Evolutionary conservation across 2,113 vertebrate genomes (phyloP).

Genomic region (Laticauda laticaudata): DNA sequence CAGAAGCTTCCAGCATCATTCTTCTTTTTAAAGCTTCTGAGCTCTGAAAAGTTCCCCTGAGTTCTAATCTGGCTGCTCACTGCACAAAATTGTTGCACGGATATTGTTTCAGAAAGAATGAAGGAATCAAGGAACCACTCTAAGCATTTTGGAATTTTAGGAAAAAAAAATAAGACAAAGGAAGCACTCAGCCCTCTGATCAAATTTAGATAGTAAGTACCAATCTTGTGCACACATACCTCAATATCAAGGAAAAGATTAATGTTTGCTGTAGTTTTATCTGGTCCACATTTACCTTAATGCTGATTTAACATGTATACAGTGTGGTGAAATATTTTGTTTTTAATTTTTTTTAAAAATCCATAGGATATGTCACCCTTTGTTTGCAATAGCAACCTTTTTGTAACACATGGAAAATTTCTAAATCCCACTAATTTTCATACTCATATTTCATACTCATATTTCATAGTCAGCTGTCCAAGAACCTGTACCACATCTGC

Average conservation of each 20-base stretch:
- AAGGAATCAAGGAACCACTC: neutral
- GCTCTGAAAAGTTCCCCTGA: neutral
- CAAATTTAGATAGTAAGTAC: neutral
- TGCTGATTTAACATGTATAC: neutral
- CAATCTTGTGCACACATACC: neutral
- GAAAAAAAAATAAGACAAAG: neutral
- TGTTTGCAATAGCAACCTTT: neutral
- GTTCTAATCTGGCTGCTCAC: neutral
- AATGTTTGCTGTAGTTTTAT: neutral
- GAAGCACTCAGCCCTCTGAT: neutral
- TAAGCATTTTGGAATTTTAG: neutral
- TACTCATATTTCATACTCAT: neutral
- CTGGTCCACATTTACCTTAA: neutral
- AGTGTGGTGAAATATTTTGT: neutral
- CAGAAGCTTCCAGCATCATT: neutral
- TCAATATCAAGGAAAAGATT: neutral
- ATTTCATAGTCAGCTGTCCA: neutral
- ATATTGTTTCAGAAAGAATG: neutral
- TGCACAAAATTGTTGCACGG: neutral
- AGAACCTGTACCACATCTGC: neutral
- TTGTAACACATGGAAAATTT: neutral
- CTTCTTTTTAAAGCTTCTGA: neutral
- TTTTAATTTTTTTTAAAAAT: neutral
- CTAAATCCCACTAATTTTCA: neutral
- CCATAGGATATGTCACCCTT: neutral